A percentile compares a stretch with the other conserved stretches of the same genome.
Evolutionary conservation across 2,888 invertebrate genomes (phyloP).

Genomic region (Strigamia maritima): DNA sequence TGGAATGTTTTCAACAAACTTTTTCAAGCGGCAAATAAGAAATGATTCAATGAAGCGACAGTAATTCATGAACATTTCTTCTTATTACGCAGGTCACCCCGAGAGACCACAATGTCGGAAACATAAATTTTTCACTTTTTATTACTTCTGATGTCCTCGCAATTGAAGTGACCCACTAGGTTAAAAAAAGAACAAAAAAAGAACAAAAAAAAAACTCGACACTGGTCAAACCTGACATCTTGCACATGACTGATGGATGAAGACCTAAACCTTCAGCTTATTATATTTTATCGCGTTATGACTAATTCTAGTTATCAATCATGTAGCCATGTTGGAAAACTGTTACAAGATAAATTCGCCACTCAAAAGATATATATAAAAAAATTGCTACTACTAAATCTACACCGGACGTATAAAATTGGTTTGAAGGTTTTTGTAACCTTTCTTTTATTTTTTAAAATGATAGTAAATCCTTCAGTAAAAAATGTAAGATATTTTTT

Average conservation of each 20-base stretch:
- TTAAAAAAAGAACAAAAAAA: neutral
- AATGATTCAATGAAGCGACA: slow-evolving; percentile 34
- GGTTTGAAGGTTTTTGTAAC: neutral
- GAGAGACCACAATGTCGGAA: slow-evolving; percentile 18
- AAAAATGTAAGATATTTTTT: too few species aligned
- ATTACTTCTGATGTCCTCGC: slow-evolving; percentile 31
- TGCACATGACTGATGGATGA: slow-evolving; percentile 6
- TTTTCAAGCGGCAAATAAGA: slow-evolving; percentile 28
- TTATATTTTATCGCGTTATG: slow-evolving; percentile 25
- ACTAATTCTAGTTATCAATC: slow-evolving; percentile 28
- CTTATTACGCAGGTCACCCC: slow-evolving; percentile 18
- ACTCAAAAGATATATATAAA: neutral
- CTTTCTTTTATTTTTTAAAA: neutral
- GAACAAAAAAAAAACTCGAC: neutral
- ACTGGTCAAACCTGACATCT: slow-evolving; percentile 16
- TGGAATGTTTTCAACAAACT: slow-evolving; percentile 13
- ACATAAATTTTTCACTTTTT: slow-evolving; percentile 31
- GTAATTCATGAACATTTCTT: slow-evolving; percentile 16
- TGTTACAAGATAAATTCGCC: neutral
- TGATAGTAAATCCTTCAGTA: too few species aligned
- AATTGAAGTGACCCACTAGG: slow-evolving; percentile 7
- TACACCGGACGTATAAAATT: slow-evolving; percentile 8
- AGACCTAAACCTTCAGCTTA: neutral
- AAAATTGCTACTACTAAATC: slow-evolving; percentile 16
- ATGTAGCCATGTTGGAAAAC: neutral